Conservation (phyloP, 2,113 vertebrate genomes). For the Crocuta crocuta region DNA sequence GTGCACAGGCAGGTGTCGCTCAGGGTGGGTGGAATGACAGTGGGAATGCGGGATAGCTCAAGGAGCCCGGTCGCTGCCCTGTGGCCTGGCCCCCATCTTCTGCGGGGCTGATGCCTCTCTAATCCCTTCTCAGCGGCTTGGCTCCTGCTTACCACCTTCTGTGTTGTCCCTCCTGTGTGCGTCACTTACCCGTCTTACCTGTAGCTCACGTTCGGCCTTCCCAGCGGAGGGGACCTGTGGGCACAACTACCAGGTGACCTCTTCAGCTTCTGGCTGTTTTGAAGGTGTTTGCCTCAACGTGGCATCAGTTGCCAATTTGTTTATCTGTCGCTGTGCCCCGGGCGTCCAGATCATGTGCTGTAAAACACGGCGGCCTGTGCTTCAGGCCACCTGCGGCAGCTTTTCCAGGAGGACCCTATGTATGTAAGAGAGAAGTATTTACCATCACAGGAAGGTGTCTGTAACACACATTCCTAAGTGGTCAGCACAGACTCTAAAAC, state of each 20-base stretch:
- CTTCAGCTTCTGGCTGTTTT: background rate
- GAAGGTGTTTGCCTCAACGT: background rate
- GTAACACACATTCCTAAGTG: background rate
- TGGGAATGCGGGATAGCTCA: background rate
- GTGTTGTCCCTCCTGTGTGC: background rate
- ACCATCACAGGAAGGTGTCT: background rate
- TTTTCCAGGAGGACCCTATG: background rate
- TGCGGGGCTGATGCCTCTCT: background rate
- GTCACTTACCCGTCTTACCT: background rate
- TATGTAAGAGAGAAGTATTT: background rate
- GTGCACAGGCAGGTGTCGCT: background rate
- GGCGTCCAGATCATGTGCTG: background rate
- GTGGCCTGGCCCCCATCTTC: background rate
- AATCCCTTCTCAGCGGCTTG: background rate
- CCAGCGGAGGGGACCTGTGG: background rate
- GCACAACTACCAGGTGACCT: background rate
- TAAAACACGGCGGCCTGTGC: background rate
- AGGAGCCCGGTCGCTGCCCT: background rate
- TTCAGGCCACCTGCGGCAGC: background rate
- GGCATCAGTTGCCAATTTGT: background rate
- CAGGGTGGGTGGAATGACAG: fast-evolving
- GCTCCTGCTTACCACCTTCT: background rate
- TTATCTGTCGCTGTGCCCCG: background rate
- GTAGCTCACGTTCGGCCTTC: background rate
- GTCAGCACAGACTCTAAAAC: background rate